These are phyloP conservation scores for Sisyra nigra DNA, from an alignment of 2,888 invertebrate genomes.

Conservation along the genomic window DNA sequence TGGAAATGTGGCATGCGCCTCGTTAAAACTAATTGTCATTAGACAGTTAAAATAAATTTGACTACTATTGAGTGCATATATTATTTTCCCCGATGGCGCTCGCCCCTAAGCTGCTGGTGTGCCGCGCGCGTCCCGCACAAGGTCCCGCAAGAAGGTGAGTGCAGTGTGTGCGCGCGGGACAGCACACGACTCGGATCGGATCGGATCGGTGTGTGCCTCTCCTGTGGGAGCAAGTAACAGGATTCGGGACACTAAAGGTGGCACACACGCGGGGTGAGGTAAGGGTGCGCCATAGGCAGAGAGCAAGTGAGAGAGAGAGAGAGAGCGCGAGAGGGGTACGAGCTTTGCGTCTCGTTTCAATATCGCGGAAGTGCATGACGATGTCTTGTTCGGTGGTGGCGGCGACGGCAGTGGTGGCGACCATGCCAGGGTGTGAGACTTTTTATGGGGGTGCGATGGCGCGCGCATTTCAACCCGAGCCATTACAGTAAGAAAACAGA, in stretches of 20 bases:
- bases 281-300: too few species aligned
- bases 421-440: too few species aligned
- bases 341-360: too few species aligned
- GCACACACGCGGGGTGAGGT: too few species aligned
- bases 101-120: background rate
- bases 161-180: constrained; percentile 23
- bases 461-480: constrained; percentile 30
- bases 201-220: too few species aligned
- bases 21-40: constrained; percentile 9
- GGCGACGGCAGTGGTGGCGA: too few species aligned
- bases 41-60: constrained; percentile 9
- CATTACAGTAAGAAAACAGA: constrained; percentile 38
- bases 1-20: constrained; percentile 2
- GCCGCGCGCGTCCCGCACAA: background rate
- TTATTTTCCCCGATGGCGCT: constrained; percentile 3
- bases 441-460: constrained; percentile 16
- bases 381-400: too few species aligned
- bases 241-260: too few species aligned
- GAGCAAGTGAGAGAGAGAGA: too few species aligned
- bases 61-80: constrained; percentile 9
- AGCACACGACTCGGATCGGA: background rate
- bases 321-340: too few species aligned
- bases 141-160: constrained; percentile 15
- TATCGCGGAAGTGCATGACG: too few species aligned
- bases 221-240: too few species aligned